Percentiles rank a stretch among this genome's conserved stretches.
phyloP scores from a whole-genome alignment of 1,140 invertebrate species.

The Drosophila kepulauana region DNA sequence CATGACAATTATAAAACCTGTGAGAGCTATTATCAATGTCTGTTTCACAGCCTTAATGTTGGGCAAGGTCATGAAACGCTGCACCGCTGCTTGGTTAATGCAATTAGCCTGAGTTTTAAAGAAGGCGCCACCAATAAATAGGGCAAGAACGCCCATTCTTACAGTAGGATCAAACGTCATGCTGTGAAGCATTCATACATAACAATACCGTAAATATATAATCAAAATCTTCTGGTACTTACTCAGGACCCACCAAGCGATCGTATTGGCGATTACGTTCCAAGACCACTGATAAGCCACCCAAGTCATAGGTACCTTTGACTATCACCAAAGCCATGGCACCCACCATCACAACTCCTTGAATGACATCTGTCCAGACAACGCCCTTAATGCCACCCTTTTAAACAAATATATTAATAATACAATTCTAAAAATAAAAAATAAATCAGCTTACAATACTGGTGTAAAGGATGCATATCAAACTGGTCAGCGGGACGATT shows the following conservation, averaged over 20 bases:
- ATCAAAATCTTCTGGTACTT: constrained; percentile 59
- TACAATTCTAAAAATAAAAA: neutral
- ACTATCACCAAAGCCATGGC: constrained; percentile 92
- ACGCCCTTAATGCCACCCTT: constrained; percentile 94
- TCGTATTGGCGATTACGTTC: constrained; percentile 89
- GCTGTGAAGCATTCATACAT: constrained; percentile 82
- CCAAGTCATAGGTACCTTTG: constrained; percentile 92
- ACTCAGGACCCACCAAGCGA: constrained; percentile 93
- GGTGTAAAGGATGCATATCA: constrained; percentile 93
- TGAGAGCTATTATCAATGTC: constrained; percentile 87
- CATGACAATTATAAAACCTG: constrained; percentile 88
- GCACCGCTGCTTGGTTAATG: constrained; percentile 95
- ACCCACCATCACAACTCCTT: constrained; percentile 91
- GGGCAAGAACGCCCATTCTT: constrained; percentile 90
- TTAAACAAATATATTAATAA: constrained; percentile 22
- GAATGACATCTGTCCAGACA: constrained; percentile 94
- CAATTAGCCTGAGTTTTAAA: constrained; percentile 92
- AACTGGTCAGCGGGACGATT: constrained; percentile 89
- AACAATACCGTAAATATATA: constrained; percentile 63
- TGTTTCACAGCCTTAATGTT: constrained; percentile 88
- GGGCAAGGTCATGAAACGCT: constrained; percentile 91
- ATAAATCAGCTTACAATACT: constrained; percentile 88
- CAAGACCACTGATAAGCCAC: constrained; percentile 91
- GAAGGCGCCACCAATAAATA: constrained; percentile 91
- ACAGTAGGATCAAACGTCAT: constrained; percentile 89